phyloP scores from a whole-genome alignment of 1,140 invertebrate genomes.

The Acyrthosiphon pisum region DNA sequence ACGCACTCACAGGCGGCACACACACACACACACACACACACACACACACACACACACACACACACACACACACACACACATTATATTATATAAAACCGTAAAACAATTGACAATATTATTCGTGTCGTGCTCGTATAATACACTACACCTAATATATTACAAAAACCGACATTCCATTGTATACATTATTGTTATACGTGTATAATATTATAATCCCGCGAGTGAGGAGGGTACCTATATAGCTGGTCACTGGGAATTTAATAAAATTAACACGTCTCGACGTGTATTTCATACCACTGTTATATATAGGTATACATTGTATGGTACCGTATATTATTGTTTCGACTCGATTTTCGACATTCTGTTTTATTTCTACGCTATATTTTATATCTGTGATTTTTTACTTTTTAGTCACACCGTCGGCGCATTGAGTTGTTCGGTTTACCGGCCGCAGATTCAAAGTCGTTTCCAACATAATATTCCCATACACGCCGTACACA shows the following conservation, averaged over 20 bases:
- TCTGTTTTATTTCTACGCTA: not conserved
- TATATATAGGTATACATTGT: not conserved
- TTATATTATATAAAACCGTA: not conserved
- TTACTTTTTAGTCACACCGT: not conserved
- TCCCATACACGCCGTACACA: not conserved
- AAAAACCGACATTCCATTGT: constrained; percentile 26
- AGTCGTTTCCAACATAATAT: not conserved
- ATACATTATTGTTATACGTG: not conserved
- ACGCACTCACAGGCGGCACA: not conserved
- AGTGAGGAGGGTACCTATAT: not conserved
- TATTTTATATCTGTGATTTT: not conserved
- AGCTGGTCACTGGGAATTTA: not conserved
- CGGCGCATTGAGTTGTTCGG: not conserved
- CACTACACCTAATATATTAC: constrained; percentile 5
- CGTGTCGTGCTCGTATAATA: constrained; percentile 21
- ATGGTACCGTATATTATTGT: not conserved
- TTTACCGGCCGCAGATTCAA: not conserved
- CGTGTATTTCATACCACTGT: not conserved
- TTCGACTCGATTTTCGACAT: constrained; percentile 14
- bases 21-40: no score
- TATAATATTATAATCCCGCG: not conserved
- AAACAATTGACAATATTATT: constrained; percentile 20
- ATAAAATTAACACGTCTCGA: constrained; percentile 34
- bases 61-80: no score
- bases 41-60: not conserved